Base-by-base conservation (phyloP, 2,113 vertebrate species). In the Catharus bicknelli region DNA sequence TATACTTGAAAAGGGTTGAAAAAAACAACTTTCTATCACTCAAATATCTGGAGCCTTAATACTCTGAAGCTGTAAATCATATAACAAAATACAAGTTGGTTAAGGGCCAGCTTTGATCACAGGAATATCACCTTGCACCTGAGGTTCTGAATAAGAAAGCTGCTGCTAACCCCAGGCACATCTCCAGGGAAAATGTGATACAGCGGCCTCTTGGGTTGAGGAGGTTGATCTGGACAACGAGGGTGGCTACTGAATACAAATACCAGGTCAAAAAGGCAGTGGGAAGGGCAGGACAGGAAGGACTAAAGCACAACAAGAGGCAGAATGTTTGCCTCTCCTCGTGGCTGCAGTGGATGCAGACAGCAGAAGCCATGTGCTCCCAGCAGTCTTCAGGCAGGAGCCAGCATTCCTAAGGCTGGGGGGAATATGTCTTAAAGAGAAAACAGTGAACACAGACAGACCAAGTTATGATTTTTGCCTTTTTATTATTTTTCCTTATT, bases 151-250 rank as follows among this genome's bases (percentile, higher is more conserved):
- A 29, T 30, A 42, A 62, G 16, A 61, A 64, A 85, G 32, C 62
- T 61, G 48, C 53, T 36, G 34, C 34, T 36, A 36, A 64, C 14
- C 42, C 50, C 70, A 64, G 64, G 73, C 76, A 70, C 55, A 55
- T 70, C 51, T 38, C 64, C 48, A 55, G 77, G 83, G 48, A 86
- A 67, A 0, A 2, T 1, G 4, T 26, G 69, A 55, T 77, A 63
- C 29, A 0, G 34, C 4, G 42, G 42, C 17, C 76, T 47, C 79
- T 16, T 5, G 59, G 34, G 64, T 2, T 7, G 0, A 0, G n/a
- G 30, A n/a, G 27, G 40, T 0, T 29, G 57, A 50, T 25, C n/a
- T 1, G 2, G 42, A n/a, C 21, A 32, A 2, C 10, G 76, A 1
- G 89, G 83, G 72, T 30, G 64, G 70, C 78, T 73, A 4, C 74